phyloP scores from a whole-genome alignment of 2,888 invertebrate genomes.

The Zaprionus obscuricornis region DNA sequence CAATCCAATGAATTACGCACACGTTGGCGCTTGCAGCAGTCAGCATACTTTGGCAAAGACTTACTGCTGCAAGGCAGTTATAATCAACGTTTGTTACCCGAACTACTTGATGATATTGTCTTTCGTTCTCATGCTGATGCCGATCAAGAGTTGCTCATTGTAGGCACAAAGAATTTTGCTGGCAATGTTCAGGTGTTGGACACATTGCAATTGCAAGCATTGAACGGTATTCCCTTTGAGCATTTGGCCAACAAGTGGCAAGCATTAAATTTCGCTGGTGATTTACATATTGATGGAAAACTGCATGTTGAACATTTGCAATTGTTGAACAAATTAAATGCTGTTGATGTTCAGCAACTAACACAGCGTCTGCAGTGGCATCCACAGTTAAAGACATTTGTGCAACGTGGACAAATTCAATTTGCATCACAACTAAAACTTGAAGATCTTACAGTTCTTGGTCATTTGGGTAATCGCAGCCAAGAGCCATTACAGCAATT shows the following conservation, averaged over 20 bases:
- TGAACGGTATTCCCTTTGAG: slow-evolving; percentile 82
- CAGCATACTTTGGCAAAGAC: slow-evolving; percentile 60
- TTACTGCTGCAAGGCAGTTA: slow-evolving; percentile 77
- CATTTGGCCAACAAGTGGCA: slow-evolving; percentile 81
- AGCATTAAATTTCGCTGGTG: slow-evolving; percentile 57
- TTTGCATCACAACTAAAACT: slow-evolving; percentile 56
- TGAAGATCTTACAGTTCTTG: slow-evolving; percentile 67
- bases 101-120: slow-evolving; percentile 82
- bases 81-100: slow-evolving; percentile 80
- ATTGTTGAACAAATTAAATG: slow-evolving; percentile 72
- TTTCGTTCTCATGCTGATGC: slow-evolving; percentile 81
- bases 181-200: slow-evolving; percentile 69
- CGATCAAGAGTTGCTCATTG: slow-evolving; percentile 36
- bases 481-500: slow-evolving; percentile 64
- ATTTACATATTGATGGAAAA: slow-evolving; percentile 73
- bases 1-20: slow-evolving; percentile 80
- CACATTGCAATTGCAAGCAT: slow-evolving; percentile 75
- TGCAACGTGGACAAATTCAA: slow-evolving; percentile 64
- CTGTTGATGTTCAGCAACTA: slow-evolving; percentile 36
- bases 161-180: slow-evolving; percentile 68
- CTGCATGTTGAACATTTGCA: slow-evolving; percentile 59
- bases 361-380: slow-evolving; percentile 65
- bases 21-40: slow-evolving; percentile 71
- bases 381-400: slow-evolving; percentile 51
- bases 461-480: slow-evolving; percentile 66